Evolutionary conservation across 2,113 vertebrate genomes (phyloP).

Genomic region (Raphicerus campestris): DNA sequence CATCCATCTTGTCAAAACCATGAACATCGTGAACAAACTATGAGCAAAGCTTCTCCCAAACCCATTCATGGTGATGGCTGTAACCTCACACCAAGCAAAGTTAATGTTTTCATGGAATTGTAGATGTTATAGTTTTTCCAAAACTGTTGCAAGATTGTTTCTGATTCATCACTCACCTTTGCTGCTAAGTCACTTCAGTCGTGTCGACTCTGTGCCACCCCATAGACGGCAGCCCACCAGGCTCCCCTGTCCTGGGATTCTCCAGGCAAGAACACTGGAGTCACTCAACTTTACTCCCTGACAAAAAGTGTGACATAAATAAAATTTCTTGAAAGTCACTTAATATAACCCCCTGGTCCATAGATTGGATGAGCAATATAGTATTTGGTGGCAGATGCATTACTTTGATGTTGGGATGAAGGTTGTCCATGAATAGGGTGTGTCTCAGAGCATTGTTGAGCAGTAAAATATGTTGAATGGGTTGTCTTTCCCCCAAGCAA

Average conservation of each 20-base stretch:
- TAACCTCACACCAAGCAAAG: neutral
- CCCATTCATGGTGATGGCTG: neutral
- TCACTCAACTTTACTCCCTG: neutral
- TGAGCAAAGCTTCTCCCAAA: neutral
- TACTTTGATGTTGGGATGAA: neutral
- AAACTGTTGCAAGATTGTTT: neutral
- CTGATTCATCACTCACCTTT: neutral
- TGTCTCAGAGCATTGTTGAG: neutral
- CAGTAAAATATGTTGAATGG: neutral
- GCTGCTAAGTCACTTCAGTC: no score
- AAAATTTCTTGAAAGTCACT: neutral
- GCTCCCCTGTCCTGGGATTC: no score
- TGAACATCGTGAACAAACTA: neutral
- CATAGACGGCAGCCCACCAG: no score
- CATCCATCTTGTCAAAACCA: neutral
- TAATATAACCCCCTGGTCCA: neutral
- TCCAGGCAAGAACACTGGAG: no score
- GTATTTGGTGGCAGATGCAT: neutral
- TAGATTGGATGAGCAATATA: neutral
- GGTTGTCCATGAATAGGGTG: neutral
- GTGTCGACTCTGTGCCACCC: no score
- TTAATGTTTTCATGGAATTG: neutral
- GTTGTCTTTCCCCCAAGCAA: neutral
- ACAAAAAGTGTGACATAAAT: neutral
- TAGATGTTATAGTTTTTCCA: neutral